Base-by-base conservation (phyloP, 2,888 invertebrate species). In the Caenorhabditis uteleia region DNA sequence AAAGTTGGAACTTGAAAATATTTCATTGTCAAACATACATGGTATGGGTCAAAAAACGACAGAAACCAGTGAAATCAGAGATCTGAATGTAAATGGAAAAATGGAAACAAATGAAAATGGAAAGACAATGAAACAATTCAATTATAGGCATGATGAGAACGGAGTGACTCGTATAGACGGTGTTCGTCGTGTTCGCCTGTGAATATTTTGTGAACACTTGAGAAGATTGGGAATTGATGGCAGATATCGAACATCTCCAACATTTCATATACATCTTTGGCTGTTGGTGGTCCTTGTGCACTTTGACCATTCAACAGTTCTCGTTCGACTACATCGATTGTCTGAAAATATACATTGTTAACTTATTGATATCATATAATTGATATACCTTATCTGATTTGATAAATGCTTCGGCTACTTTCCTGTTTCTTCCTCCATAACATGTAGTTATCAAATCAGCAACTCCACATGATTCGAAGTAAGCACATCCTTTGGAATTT, bases 371-470 rank as follows among this genome's bases (percentile, higher is more conserved):
- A n/a, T n/a, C 3, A 18, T 27, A n/a, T 18, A 2, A 12, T 34
- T 16, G 10, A 39, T n/a, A 16, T 21, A 89, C 89, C 86, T 95
- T 93, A 65, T 92, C 91, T 4, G 92, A 91, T 84, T 89, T 91
- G 23, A 93, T 94, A 84, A 92, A 95, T 8, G 95, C 95, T 83
- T 95, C 95, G 0, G 94, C 91, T 16, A 95, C 92, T 83, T 90
- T 90, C 75, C 95, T 88, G 85, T 98, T 98, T 70, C 97, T 89
- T 20, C 98, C 98, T 85, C 95, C 95, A 83, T 95, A 97, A 84
- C 97, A 98, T 0, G 97, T 97, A 20, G 97, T 97, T 77, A 98
- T 92, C 49, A 98, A 89, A 87, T 98, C 98, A 57, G 98, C 98
- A 4, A 98, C 91, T 25, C 98, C 98, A 84, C 98, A 98, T 76